Percentiles rank a stretch among this genome's conserved stretches.
phyloP scores from a whole-genome alignment of 2,888 invertebrate species.

The Morinoia aosen region DNA sequence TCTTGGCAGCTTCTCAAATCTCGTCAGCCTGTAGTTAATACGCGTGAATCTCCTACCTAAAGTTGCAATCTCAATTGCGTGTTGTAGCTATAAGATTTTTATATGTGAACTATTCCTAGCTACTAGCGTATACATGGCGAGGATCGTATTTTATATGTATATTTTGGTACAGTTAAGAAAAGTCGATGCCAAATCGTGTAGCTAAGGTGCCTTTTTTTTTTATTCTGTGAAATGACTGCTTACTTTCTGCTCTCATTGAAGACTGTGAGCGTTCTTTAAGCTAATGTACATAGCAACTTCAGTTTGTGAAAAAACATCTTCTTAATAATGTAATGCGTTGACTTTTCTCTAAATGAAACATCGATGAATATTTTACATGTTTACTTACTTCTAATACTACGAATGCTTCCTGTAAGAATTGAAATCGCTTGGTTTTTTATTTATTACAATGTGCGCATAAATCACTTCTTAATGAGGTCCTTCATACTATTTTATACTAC shows the following conservation, averaged over 20 bases:
- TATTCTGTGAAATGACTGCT: not conserved
- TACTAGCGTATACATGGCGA: not conserved
- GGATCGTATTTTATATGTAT: slow-evolving; percentile 21
- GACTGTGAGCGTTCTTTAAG: not conserved
- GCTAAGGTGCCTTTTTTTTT: slow-evolving; percentile 37
- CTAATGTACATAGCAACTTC: not conserved
- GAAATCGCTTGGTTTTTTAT: not conserved
- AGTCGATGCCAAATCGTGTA: slow-evolving; percentile 16
- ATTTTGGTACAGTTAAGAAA: slow-evolving; percentile 18
- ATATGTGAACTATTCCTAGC: not conserved
- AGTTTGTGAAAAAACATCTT: not conserved
- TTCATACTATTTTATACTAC: not conserved
- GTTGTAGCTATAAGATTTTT: not conserved
- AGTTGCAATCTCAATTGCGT: not conserved
- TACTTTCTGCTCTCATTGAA: not conserved
- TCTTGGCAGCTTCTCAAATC: not conserved
- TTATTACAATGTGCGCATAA: not conserved
- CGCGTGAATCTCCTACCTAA: slow-evolving; percentile 2
- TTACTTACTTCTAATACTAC: not conserved
- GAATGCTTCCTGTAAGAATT: not conserved
- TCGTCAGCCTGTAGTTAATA: not conserved
- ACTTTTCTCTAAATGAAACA: not conserved
- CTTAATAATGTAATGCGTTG: not conserved
- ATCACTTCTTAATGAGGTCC: not conserved
- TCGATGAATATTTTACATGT: not conserved